These are phyloP conservation scores for Drosophila mimica DNA, from an alignment of 2,888 invertebrate genomes.

Conservation along the genomic window DNA sequence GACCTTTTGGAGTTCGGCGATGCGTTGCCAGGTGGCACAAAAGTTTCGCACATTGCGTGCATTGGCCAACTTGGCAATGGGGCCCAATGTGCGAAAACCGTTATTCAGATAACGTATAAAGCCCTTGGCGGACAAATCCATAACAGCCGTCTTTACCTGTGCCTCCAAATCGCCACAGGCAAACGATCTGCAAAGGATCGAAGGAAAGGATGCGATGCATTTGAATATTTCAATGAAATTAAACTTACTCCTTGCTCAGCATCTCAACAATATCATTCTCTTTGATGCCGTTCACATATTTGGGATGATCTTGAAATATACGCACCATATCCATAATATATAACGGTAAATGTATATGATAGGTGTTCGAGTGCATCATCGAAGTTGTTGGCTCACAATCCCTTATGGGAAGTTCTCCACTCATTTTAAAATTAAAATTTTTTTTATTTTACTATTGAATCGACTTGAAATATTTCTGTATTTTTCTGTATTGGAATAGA, in stretches of 20 bases:
- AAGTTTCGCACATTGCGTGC: slow-evolving; percentile 79
- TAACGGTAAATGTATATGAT: slow-evolving; percentile 80
- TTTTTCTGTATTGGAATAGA: background rate
- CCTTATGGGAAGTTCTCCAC: slow-evolving; percentile 58
- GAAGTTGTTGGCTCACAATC: slow-evolving; percentile 77
- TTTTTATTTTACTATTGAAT: background rate
- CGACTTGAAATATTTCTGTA: background rate
- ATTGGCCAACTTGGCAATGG: slow-evolving; percentile 81
- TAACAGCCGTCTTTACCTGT: slow-evolving; percentile 82
- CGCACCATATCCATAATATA: slow-evolving; percentile 83
- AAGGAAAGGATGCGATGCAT: background rate
- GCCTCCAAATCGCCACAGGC: slow-evolving; percentile 82
- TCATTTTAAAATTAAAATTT: slow-evolving; percentile 46
- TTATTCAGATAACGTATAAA: slow-evolving; percentile 75
- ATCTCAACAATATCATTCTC: slow-evolving; percentile 78
- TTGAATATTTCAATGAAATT: background rate
- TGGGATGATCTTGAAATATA: slow-evolving; percentile 83
- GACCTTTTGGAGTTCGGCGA: slow-evolving; percentile 75
- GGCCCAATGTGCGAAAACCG: slow-evolving; percentile 84
- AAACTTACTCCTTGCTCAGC: slow-evolving; percentile 80
- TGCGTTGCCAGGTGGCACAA: slow-evolving; percentile 77
- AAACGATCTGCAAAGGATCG: slow-evolving; percentile 67
- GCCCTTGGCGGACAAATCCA: slow-evolving; percentile 75
- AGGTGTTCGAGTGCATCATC: slow-evolving; percentile 71
- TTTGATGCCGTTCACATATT: slow-evolving; percentile 77